phyloP scores from a whole-genome alignment of 2,888 invertebrate species.

The Tetranychus truncatus region DNA sequence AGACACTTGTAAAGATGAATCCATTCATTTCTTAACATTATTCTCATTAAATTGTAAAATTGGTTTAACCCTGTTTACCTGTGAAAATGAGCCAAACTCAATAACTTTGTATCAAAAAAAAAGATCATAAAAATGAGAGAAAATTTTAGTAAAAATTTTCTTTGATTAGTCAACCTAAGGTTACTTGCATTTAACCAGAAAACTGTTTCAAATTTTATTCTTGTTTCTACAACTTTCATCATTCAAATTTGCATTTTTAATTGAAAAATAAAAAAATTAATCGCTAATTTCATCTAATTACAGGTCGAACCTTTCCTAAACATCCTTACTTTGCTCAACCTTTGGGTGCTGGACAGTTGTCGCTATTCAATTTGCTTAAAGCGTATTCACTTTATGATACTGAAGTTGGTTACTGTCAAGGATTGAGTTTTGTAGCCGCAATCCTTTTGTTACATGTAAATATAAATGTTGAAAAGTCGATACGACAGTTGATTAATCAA shows the following conservation, averaged over 20 bases:
- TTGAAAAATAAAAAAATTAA: no score
- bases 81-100: neutral
- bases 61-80: neutral
- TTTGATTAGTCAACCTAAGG: no score
- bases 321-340: constrained; percentile 82
- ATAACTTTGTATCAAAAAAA: no score
- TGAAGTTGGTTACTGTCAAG: constrained; percentile 71
- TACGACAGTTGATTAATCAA: neutral
- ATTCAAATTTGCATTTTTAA: no score
- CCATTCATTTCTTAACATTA: no score
- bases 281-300: neutral
- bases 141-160: no score
- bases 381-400: constrained; percentile 84
- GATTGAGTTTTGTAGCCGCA: constrained; percentile 85
- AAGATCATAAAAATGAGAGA: no score
- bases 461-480: constrained; percentile 14
- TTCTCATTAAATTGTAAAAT: no score
- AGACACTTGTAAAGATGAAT: no score
- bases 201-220: no score
- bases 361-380: constrained; percentile 80
- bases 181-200: no score
- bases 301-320: constrained; percentile 74
- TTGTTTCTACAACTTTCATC: no score
- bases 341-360: constrained; percentile 75
- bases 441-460: constrained; percentile 76